These are phyloP conservation scores for Ceyx melanurus DNA, from an alignment of 2,113 vertebrate genomes.

Conservation along the genomic window DNA sequence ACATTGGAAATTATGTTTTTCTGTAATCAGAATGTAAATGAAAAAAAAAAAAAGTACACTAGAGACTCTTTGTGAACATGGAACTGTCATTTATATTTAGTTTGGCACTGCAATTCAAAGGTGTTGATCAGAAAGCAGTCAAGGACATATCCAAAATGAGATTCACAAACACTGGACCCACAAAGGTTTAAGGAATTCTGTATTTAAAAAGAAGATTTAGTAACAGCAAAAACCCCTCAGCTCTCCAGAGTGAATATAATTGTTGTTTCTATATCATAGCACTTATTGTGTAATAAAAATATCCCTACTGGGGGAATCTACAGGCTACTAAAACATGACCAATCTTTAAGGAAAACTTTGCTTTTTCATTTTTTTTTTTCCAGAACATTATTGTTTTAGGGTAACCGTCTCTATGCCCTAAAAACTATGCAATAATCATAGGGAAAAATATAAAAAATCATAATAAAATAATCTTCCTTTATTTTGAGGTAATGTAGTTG, in stretches of 20 bases:
- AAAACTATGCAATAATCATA: not conserved
- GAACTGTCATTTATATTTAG: not conserved
- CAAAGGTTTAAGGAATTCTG: not conserved
- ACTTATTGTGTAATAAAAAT: not conserved
- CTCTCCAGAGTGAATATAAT: not conserved
- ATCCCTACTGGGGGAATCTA: not conserved
- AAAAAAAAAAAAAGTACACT: not conserved
- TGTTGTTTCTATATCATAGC: not conserved
- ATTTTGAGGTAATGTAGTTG: not conserved
- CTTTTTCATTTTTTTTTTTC: not conserved
- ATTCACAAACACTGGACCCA: not conserved
- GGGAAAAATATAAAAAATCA: not conserved
- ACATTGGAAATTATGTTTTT: constrained; percentile 1
- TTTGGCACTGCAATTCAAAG: not conserved
- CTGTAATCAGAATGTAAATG: constrained; percentile 4
- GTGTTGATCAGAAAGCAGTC: not conserved
- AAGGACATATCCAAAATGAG: not conserved
- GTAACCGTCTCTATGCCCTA: not conserved
- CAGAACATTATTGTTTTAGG: not conserved
- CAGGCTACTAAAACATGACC: not conserved
- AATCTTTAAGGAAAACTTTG: not conserved
- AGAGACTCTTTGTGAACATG: not conserved
- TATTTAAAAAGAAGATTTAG: not conserved
- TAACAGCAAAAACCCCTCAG: not conserved
- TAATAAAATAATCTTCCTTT: not conserved